These are phyloP conservation scores for Anoplius nigerrimus DNA, from an alignment of 2,888 invertebrate species.

Conservation along the genomic window DNA sequence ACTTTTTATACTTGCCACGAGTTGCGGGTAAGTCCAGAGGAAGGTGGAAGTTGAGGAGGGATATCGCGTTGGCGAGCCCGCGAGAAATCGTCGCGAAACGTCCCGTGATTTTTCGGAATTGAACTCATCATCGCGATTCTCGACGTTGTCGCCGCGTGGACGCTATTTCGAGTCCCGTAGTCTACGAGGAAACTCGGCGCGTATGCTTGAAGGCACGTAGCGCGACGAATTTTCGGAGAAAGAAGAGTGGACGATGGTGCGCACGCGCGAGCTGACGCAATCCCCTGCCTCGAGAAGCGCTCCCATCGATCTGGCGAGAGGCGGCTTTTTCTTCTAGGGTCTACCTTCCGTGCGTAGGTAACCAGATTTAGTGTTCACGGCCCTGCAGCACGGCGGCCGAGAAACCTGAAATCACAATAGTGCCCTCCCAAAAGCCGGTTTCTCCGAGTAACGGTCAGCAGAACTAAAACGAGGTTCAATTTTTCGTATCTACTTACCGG, in stretches of 20 bases:
- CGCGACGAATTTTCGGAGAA: conserved; percentile 29
- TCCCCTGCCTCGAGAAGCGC: neutral
- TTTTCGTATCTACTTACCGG: too few relatives aligned
- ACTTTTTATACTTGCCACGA: conserved; percentile 59
- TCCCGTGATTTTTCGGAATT: neutral
- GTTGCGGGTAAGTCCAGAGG: conserved; percentile 14
- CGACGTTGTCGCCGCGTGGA: neutral
- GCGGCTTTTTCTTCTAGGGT: conserved; percentile 24
- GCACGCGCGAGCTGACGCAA: conserved; percentile 49
- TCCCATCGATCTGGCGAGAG: conserved; percentile 43
- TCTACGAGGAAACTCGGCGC: neutral
- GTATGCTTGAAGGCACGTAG: conserved; percentile 23
- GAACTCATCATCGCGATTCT: neutral
- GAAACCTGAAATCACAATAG: too few relatives aligned
- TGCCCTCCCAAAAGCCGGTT: too few relatives aligned
- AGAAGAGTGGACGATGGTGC: conserved; percentile 24
- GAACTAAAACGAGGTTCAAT: too few relatives aligned
- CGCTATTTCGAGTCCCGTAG: conserved; percentile 8
- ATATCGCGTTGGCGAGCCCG: neutral
- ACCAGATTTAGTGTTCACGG: too few relatives aligned
- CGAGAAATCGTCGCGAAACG: neutral
- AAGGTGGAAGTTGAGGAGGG: conserved; percentile 7
- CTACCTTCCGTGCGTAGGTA: too few relatives aligned
- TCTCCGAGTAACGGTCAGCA: too few relatives aligned
- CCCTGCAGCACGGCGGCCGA: too few relatives aligned